A percentile compares a stretch with the other conserved stretches of the same genome.
Conservation (phyloP, 2,888 invertebrate genomes). For the Apocheima hispidaria region DNA sequence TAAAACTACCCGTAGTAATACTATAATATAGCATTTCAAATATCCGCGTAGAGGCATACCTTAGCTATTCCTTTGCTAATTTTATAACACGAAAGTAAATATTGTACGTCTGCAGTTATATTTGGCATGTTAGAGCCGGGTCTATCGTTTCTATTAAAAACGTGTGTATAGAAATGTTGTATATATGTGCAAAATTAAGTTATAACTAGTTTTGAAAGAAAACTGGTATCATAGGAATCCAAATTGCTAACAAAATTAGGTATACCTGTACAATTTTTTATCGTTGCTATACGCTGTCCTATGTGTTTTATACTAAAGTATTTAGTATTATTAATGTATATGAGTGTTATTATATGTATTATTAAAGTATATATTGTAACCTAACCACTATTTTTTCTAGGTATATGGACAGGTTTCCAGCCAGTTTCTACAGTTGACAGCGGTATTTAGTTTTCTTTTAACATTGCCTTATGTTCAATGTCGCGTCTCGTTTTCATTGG, state of each 20-base stretch:
- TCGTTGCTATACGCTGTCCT: background rate
- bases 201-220: slow-evolving; percentile 2
- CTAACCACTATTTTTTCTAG: slow-evolving; percentile 77
- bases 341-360: slow-evolving; percentile 1
- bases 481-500: slow-evolving; percentile 35
- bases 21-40: background rate
- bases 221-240: slow-evolving; percentile 8
- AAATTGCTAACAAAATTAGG: background rate
- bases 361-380: slow-evolving; percentile 29
- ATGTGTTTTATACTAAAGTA: background rate
- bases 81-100: slow-evolving; percentile 28
- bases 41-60: slow-evolving; percentile 15
- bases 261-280: background rate
- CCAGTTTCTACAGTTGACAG: slow-evolving; percentile 70
- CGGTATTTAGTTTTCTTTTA: slow-evolving; percentile 66
- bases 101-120: slow-evolving; percentile 12
- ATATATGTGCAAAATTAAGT: background rate
- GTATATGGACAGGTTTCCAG: slow-evolving; percentile 76
- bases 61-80: slow-evolving; percentile 7
- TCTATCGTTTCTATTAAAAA: slow-evolving; percentile 6
- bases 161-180: background rate
- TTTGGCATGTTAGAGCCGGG: slow-evolving; percentile 17
- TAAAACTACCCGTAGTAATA: background rate
- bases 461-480: slow-evolving; percentile 44
- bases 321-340: background rate